A percentile compares a stretch with the other conserved stretches of the same genome.
Conservation (phyloP, 2,797 vertebrate genomes). For the Carcharodon carcharias region DNA sequence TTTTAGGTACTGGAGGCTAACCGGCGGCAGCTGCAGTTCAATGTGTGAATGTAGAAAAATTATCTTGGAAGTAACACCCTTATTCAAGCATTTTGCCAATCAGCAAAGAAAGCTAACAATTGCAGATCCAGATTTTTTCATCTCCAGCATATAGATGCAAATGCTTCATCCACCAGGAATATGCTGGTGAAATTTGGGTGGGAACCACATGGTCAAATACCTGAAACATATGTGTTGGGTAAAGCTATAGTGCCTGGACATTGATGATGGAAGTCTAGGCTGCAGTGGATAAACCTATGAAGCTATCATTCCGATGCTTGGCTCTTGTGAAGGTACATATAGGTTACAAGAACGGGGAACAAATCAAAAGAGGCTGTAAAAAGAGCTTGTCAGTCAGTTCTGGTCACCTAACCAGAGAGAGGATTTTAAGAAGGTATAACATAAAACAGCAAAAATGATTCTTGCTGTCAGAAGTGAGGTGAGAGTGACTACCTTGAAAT, state of each 20-base stretch:
- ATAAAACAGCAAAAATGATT: background rate
- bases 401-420: background rate
- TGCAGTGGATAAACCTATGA: background rate
- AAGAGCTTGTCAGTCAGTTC: background rate
- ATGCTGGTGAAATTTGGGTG: background rate
- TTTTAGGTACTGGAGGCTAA: background rate
- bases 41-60: no score
- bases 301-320: background rate
- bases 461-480: background rate
- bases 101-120: no score
- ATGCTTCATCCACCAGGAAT: background rate
- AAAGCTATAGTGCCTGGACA: background rate
- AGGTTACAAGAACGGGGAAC: background rate
- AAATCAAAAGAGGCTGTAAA: background rate
- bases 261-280: background rate
- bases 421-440: background rate
- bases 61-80: no score
- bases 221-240: background rate
- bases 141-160: background rate
- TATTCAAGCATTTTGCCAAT: background rate
- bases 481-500: no score
- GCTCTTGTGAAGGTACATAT: background rate
- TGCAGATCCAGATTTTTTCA: no score
- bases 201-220: background rate
- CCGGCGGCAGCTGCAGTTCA: no score